A percentile compares a stretch with the other conserved stretches of the same genome.
phyloP scores from a whole-genome alignment of 2,888 invertebrate genomes.

The Hetaerina titia region DNA sequence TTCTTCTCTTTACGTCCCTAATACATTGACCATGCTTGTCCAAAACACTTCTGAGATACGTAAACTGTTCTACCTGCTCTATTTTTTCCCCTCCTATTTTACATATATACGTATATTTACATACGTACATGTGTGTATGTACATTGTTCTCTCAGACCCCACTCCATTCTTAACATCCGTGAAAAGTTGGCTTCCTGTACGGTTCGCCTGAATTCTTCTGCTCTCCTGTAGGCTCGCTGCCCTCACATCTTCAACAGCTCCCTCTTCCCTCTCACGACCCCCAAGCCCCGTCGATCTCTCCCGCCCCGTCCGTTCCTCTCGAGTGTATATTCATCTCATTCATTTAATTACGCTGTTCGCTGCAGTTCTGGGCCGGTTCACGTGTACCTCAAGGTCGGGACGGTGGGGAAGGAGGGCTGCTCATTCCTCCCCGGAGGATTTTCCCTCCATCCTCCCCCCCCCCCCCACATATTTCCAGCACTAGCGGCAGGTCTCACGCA shows the following conservation, averaged over 20 bases:
- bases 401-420: not conserved
- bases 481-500: not conserved
- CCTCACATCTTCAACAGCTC: not conserved
- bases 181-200: too few relatives aligned
- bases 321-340: not conserved
- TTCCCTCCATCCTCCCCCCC: not conserved
- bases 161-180: too few relatives aligned
- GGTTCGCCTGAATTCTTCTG: too few relatives aligned
- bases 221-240: too few relatives aligned
- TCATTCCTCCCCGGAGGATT: not conserved
- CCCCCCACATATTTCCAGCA: not conserved
- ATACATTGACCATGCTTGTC: too few relatives aligned
- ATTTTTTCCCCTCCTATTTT: too few relatives aligned
- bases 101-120: too few relatives aligned
- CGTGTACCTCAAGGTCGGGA: slow-evolving; percentile 51
- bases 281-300: not conserved
- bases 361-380: slow-evolving; percentile 42
- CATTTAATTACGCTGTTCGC: slow-evolving; percentile 63
- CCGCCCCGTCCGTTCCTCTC: not conserved
- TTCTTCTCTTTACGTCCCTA: too few relatives aligned
- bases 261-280: not conserved
- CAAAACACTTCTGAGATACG: too few relatives aligned
- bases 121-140: too few relatives aligned
- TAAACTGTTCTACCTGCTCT: too few relatives aligned
- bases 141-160: too few relatives aligned